Evolutionary conservation across 2,797 vertebrate species (phyloP).

Genomic region (Halcyon leucocephala): DNA sequence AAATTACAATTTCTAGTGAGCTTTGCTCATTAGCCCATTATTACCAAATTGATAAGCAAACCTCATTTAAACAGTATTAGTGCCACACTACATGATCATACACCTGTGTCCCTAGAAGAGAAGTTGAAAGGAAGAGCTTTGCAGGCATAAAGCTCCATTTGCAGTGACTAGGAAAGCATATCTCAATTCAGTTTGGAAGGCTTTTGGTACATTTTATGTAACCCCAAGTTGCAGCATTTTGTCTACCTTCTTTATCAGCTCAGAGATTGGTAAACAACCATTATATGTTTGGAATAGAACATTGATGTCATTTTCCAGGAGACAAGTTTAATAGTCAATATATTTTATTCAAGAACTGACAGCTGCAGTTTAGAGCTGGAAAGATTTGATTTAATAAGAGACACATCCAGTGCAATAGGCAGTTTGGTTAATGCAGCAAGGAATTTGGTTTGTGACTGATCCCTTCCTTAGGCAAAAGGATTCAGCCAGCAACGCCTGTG

Average conservation of each 20-base stretch:
- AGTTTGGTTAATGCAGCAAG: conserved; percentile 27
- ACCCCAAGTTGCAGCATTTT: neutral
- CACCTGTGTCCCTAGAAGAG: neutral
- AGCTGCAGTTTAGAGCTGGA: conserved; percentile 13
- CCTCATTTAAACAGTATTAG: neutral
- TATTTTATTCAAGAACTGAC: conserved; percentile 36
- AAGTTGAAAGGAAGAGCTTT: neutral
- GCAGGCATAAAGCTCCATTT: neutral
- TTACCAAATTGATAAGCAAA: neutral
- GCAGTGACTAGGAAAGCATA: neutral
- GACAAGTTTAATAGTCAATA: conserved; percentile 26
- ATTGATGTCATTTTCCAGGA: conserved; percentile 27
- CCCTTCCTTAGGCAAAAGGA: conserved; percentile 13
- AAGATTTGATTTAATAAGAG: conserved; percentile 32
- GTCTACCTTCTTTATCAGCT: neutral
- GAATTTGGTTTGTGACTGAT: conserved; percentile 11
- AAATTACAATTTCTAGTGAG: neutral
- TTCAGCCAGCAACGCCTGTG: neutral
- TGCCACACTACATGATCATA: neutral
- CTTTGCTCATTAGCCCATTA: neutral
- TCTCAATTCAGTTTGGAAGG: neutral
- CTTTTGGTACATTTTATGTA: neutral
- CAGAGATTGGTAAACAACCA: neutral
- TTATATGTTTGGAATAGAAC: neutral
- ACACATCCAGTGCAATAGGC: neutral